Conservation (phyloP, 1,140 invertebrate genomes). For the Chlorops oryzae region DNA sequence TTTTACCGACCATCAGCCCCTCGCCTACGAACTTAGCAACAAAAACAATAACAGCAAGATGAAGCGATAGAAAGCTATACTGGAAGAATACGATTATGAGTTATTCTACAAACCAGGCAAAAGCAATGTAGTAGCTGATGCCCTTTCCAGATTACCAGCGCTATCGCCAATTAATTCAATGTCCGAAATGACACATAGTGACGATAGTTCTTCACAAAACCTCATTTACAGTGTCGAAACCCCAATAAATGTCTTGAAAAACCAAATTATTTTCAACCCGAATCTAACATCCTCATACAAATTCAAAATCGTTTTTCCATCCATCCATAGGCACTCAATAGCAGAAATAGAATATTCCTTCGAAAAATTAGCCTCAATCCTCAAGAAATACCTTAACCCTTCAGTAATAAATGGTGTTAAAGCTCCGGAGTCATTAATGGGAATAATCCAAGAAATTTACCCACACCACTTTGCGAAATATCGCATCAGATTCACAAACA, state of each 20-base stretch:
- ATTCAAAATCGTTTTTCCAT: too few relatives aligned
- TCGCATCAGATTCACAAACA: background rate
- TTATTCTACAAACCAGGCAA: constrained; percentile 45
- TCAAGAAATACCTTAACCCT: constrained; percentile 13
- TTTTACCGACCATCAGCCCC: constrained; percentile 7
- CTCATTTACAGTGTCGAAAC: too few relatives aligned
- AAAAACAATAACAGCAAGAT: constrained; percentile 30
- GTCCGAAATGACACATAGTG: too few relatives aligned
- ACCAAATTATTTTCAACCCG: too few relatives aligned
- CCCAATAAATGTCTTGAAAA: too few relatives aligned
- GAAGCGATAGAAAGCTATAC: constrained; percentile 48
- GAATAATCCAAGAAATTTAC: constrained; percentile 10
- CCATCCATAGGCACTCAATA: constrained; percentile 1
- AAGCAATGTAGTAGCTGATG: constrained; percentile 35
- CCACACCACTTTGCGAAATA: constrained; percentile 3
- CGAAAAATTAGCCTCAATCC: background rate
- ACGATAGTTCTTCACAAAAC: too few relatives aligned
- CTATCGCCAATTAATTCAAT: too few relatives aligned
- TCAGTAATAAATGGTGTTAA: constrained; percentile 6
- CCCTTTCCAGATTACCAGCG: constrained; percentile 18
- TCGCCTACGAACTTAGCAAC: constrained; percentile 4
- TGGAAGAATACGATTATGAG: constrained; percentile 42
- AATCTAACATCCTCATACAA: too few relatives aligned
- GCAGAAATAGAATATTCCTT: background rate
- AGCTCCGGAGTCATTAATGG: background rate